phyloP scores from a whole-genome alignment of 1,140 invertebrate genomes.

The Hirudo medicinalis region DNA sequence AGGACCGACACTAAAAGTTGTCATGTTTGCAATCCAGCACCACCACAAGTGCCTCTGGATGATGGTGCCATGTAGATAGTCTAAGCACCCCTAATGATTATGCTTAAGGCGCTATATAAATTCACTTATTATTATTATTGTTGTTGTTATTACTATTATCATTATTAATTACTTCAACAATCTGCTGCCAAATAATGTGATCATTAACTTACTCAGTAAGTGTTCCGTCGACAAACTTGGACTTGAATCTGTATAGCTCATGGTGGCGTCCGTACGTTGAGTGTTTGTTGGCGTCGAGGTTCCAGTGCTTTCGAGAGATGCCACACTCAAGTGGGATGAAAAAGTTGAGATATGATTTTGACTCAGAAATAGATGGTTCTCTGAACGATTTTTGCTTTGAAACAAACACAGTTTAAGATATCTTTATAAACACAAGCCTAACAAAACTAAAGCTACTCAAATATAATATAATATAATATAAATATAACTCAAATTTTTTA shows the following conservation, averaged over 20 bases:
- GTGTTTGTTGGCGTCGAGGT: slow-evolving; percentile 16
- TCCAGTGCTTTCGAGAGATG: background rate
- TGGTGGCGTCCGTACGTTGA: slow-evolving; percentile 10
- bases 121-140: background rate
- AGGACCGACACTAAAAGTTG: too few relatives aligned
- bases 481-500: too few relatives aligned
- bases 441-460: too few relatives aligned
- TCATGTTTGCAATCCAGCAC: too few relatives aligned
- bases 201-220: background rate
- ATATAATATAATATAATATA: too few relatives aligned
- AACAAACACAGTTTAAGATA: too few relatives aligned
- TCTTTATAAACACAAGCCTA: too few relatives aligned
- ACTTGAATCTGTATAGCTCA: slow-evolving; percentile 14
- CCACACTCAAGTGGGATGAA: slow-evolving; percentile 8
- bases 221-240: background rate
- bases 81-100: too few relatives aligned
- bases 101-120: too few relatives aligned
- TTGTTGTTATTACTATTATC: background rate
- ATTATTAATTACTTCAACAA: background rate
- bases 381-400: background rate
- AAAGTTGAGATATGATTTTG: background rate
- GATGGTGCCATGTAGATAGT: too few relatives aligned
- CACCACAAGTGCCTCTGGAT: too few relatives aligned
- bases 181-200: background rate
- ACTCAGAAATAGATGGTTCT: background rate